Percentiles rank a stretch among this genome's conserved stretches.
phyloP scores from a whole-genome alignment of 2,888 invertebrate species.

The Clivina fossor region DNA sequence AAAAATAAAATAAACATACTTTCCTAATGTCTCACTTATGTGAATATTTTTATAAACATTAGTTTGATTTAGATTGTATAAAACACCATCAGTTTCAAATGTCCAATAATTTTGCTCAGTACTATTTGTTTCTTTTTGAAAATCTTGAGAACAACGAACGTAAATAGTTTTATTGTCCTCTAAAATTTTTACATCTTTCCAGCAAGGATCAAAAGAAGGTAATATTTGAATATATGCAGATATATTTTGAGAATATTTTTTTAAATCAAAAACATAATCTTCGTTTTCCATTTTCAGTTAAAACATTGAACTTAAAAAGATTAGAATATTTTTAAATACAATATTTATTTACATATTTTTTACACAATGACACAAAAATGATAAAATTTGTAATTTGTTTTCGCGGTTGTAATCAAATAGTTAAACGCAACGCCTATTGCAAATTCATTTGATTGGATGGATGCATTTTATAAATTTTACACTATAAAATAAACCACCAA shows the following conservation, averaged over 20 bases:
- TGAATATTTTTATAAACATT: slow-evolving; percentile 48
- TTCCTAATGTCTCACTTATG: slow-evolving; percentile 47
- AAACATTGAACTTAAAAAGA: too few species aligned
- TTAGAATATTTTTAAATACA: too few species aligned
- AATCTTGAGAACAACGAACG: slow-evolving; percentile 49
- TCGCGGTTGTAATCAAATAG: too few species aligned
- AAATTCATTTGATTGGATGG: too few species aligned
- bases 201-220: slow-evolving; percentile 44
- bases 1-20: slow-evolving; percentile 43
- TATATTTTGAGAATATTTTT: slow-evolving; percentile 38
- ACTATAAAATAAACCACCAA: too few species aligned
- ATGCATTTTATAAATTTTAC: too few species aligned
- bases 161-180: slow-evolving; percentile 49
- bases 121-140: slow-evolving; percentile 39
- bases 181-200: slow-evolving; percentile 48
- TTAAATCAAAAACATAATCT: too few species aligned
- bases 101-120: slow-evolving; percentile 49
- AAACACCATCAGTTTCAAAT: slow-evolving; percentile 51
- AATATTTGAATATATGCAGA: slow-evolving; percentile 47
- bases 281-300: too few species aligned
- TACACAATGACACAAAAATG: too few species aligned
- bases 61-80: slow-evolving; percentile 49
- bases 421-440: too few species aligned
- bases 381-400: too few species aligned
- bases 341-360: too few species aligned